These are phyloP conservation scores for Proterorhinus semilunaris DNA, from an alignment of 2,113 vertebrate genomes.

Conservation along the genomic window DNA sequence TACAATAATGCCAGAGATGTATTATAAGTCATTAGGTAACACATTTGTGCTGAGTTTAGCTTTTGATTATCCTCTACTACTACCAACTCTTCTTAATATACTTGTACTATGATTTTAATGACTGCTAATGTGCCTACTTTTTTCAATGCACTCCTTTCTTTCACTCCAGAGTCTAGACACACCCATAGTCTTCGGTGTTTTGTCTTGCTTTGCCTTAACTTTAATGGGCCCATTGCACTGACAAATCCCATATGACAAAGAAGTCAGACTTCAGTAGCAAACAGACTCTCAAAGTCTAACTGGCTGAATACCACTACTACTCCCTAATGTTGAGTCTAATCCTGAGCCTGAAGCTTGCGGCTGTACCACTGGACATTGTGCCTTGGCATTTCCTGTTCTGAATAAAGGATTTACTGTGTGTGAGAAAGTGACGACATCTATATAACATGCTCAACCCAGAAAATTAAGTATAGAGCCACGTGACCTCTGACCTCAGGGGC, in stretches of 20 bases:
- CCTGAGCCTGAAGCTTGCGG: conserved; percentile 45
- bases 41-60: not conserved
- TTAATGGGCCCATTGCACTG: conserved; percentile 29
- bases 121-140: no score
- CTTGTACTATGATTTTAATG: no score
- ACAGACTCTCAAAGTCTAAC: not conserved
- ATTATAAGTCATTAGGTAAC: not conserved
- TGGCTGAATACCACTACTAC: not conserved
- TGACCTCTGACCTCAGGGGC: conserved; percentile 36
- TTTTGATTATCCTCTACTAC: not conserved
- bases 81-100: no score
- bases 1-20: not conserved
- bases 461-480: conserved; percentile 46
- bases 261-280: not conserved
- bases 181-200: not conserved
- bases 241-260: conserved; percentile 34
- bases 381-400: conserved; percentile 56
- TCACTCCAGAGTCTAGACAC: not conserved
- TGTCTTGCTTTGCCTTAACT: conserved; percentile 29
- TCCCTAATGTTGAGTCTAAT: conserved; percentile 34
- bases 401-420: conserved; percentile 64
- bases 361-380: conserved; percentile 40
- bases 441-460: conserved; percentile 30
- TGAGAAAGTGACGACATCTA: conserved; percentile 51
- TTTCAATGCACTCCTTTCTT: no score